Evolutionary conservation across 2,113 vertebrate genomes (phyloP).

Genomic region (Paraplagusia blochii): DNA sequence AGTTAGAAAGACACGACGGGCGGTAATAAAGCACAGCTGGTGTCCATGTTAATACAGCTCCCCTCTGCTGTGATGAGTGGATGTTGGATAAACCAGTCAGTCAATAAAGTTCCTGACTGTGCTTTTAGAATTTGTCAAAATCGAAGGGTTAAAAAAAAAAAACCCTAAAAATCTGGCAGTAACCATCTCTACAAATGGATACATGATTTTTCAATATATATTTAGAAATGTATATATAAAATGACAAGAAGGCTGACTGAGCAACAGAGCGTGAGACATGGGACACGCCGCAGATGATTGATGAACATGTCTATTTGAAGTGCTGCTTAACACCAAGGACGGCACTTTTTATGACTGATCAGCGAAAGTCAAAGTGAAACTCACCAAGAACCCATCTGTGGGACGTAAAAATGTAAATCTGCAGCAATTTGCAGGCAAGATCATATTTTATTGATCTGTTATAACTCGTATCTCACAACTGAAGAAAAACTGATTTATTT

Average conservation of each 20-base stretch:
- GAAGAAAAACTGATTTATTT: background rate
- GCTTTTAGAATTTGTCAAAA: slow-evolving; percentile 20
- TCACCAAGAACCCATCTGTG: slow-evolving; percentile 1
- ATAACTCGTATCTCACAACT: too few relatives aligned
- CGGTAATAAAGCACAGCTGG: slow-evolving; percentile 20
- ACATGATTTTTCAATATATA: slow-evolving; percentile 5
- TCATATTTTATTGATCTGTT: too few relatives aligned
- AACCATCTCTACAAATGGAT: slow-evolving; percentile 11
- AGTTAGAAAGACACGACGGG: slow-evolving; percentile 27
- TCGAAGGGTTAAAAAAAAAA: background rate
- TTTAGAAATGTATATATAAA: too few relatives aligned
- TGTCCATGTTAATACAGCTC: slow-evolving; percentile 16
- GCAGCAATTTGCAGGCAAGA: too few relatives aligned
- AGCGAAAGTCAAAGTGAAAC: slow-evolving; percentile 22
- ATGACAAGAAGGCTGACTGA: slow-evolving; percentile 5
- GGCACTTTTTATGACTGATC: slow-evolving; percentile 12
- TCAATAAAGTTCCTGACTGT: slow-evolving; percentile 7
- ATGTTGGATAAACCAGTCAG: slow-evolving; percentile 20
- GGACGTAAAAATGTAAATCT: slow-evolving; percentile 2
- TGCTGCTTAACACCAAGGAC: slow-evolving; percentile 17
- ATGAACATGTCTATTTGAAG: slow-evolving; percentile 15
- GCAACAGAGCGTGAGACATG: background rate
- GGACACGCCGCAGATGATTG: slow-evolving; percentile 1
- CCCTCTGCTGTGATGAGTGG: slow-evolving; percentile 11
- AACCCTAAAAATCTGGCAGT: background rate